These are phyloP conservation scores for Carlito syrichta DNA, from an alignment of 2,113 vertebrate genomes.

Conservation along the genomic window DNA sequence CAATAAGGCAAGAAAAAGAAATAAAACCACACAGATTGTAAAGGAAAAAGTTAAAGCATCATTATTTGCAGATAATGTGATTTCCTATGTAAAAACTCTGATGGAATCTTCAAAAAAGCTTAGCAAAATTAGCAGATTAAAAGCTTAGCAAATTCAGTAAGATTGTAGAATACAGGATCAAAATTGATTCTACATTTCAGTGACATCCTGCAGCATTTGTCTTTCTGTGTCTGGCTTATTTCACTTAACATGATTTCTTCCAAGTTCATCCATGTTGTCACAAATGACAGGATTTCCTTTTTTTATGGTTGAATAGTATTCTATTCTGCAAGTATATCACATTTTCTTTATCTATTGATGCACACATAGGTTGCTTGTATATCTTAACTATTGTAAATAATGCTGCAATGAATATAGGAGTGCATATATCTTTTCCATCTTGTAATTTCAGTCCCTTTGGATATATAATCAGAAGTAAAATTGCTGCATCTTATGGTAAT, in stretches of 20 bases:
- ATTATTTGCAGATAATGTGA: too few relatives aligned
- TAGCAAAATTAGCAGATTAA: too few relatives aligned
- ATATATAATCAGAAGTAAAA: not conserved
- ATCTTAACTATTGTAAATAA: not conserved
- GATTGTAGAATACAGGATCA: too few relatives aligned
- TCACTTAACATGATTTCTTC: not conserved
- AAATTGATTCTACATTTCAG: not conserved
- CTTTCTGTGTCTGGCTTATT: not conserved
- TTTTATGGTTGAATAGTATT: not conserved
- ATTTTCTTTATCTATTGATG: not conserved
- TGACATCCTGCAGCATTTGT: not conserved
- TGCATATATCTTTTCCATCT: not conserved
- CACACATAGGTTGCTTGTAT: not conserved
- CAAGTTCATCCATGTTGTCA: not conserved
- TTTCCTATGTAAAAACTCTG: too few relatives aligned
- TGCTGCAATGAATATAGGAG: not conserved
- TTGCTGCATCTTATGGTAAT: not conserved
- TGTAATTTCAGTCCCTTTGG: not conserved
- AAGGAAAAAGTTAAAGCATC: too few relatives aligned
- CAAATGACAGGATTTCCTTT: not conserved
- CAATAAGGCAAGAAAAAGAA: too few relatives aligned
- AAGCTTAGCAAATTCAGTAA: too few relatives aligned
- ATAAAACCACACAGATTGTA: too few relatives aligned
- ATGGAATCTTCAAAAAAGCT: too few relatives aligned
- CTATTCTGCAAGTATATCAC: not conserved